Evolutionary conservation across 2,888 invertebrate genomes (phyloP).

Genomic region (Hirtodrosophila histrioides): DNA sequence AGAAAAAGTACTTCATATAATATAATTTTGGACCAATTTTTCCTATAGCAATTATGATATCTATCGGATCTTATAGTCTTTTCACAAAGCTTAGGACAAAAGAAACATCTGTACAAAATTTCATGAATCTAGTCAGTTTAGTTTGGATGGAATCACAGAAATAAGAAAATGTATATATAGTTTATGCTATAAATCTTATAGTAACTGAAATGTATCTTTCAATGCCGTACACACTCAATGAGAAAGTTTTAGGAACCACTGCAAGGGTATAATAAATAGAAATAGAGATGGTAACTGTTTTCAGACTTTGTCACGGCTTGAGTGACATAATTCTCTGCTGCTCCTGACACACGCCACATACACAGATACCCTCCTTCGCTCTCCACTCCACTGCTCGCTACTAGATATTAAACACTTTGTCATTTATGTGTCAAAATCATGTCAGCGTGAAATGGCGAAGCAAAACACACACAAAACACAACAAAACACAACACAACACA

Average conservation of each 20-base stretch:
- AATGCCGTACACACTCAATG: no score
- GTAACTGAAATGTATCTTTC: no score
- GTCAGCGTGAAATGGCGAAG: constrained; percentile 55
- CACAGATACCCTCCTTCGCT: background rate
- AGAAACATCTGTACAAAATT: no score
- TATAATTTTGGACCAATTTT: no score
- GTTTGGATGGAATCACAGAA: no score
- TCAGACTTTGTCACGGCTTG: constrained; percentile 25
- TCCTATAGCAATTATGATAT: no score
- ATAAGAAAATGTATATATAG: no score
- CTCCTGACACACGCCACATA: constrained; percentile 21
- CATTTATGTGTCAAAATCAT: constrained; percentile 73
- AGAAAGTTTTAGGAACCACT: background rate
- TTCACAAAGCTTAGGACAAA: no score
- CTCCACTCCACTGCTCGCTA: constrained; percentile 2
- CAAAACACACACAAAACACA: constrained; percentile 7
- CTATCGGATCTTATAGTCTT: no score
- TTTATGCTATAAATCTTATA: no score
- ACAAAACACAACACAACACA: constrained; percentile 8
- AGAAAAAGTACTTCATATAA: no score
- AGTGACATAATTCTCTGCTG: constrained; percentile 37
- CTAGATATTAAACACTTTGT: constrained; percentile 71
- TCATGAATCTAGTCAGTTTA: no score
- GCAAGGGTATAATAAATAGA: constrained; percentile 3
- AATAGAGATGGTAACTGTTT: constrained; percentile 5